These are phyloP conservation scores for Hermaeophaga mercurialis DNA, from an alignment of 2,888 invertebrate species.

Conservation along the genomic window DNA sequence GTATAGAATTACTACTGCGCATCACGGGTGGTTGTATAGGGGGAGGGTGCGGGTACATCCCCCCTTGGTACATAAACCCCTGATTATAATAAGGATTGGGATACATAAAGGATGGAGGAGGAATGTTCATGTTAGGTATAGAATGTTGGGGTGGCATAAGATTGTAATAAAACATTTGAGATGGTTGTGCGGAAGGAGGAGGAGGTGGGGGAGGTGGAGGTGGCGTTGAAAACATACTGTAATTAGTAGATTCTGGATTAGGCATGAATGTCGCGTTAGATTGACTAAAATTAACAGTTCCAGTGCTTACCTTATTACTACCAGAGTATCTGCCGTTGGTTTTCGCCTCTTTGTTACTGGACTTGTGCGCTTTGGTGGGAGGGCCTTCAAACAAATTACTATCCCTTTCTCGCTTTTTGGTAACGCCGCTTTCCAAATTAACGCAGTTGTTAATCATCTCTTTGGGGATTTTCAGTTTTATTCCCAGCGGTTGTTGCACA, in stretches of 20 bases:
- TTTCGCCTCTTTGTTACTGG: slow-evolving; percentile 47
- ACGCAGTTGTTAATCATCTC: slow-evolving; percentile 63
- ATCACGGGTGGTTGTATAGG: slow-evolving; percentile 34
- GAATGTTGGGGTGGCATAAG: slow-evolving; percentile 37
- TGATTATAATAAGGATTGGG: slow-evolving; percentile 45
- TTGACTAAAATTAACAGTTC: slow-evolving; percentile 25
- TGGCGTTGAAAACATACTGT: slow-evolving; percentile 16
- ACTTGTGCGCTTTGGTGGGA: slow-evolving; percentile 49
- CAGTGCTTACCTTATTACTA: slow-evolving; percentile 53
- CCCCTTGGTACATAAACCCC: slow-evolving; percentile 49
- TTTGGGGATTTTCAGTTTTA: slow-evolving; percentile 83
- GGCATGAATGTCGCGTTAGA: slow-evolving; percentile 4
- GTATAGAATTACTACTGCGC: slow-evolving; percentile 41
- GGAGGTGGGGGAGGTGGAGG: slow-evolving; percentile 19
- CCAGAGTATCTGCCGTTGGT: slow-evolving; percentile 55
- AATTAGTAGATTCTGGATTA: slow-evolving; percentile 30
- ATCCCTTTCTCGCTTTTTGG: slow-evolving; percentile 38
- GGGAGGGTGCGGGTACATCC: slow-evolving; percentile 43
- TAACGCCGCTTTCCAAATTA: slow-evolving; percentile 28
- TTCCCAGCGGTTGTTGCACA: slow-evolving; percentile 47
- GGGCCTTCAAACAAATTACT: slow-evolving; percentile 43
- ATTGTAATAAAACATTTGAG: slow-evolving; percentile 46
- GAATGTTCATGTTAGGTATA: slow-evolving; percentile 44
- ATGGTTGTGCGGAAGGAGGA: slow-evolving; percentile 27
- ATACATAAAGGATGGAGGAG: slow-evolving; percentile 45